These are phyloP conservation scores for Antechinus stuartii DNA, from an alignment of 2,113 vertebrate species.

Conservation along the genomic window DNA sequence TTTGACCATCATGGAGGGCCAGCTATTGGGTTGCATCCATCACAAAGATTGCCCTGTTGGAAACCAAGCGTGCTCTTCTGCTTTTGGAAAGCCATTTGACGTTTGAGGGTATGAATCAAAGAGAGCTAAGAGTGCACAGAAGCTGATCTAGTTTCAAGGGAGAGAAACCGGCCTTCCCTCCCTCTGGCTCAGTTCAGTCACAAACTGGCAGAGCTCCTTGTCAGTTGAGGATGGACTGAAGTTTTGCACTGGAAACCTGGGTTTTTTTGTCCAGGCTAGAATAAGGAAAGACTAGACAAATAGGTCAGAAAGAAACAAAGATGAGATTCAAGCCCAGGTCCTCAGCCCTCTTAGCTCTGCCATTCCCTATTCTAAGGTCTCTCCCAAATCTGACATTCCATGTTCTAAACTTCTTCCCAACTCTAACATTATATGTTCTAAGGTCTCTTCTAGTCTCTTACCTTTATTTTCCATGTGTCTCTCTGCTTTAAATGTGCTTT, in stretches of 20 bases:
- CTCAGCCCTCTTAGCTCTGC: background rate
- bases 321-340: background rate
- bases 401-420: no score
- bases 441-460: background rate
- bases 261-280: fast-evolving
- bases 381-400: background rate
- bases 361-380: background rate
- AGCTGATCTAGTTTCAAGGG: conserved; percentile 83
- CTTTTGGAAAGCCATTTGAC: conserved; percentile 83
- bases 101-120: conserved; percentile 86
- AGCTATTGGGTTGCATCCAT: conserved; percentile 80
- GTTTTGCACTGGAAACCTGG: background rate
- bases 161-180: conserved; percentile 55
- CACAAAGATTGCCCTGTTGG: conserved; percentile 85
- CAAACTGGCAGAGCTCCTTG: conserved; percentile 2
- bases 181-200: background rate
- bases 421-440: background rate
- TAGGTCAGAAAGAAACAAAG: background rate
- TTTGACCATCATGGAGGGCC: conserved; percentile 78
- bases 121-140: conserved; percentile 83
- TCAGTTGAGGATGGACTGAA: background rate
- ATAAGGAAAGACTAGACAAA: background rate
- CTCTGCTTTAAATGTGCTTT: no score
- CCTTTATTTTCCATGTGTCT: no score
- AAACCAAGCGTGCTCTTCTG: conserved; percentile 77